Evolutionary conservation across 2,113 vertebrate genomes (phyloP).

Genomic region (Hydrochoerus hydrochaeris): DNA sequence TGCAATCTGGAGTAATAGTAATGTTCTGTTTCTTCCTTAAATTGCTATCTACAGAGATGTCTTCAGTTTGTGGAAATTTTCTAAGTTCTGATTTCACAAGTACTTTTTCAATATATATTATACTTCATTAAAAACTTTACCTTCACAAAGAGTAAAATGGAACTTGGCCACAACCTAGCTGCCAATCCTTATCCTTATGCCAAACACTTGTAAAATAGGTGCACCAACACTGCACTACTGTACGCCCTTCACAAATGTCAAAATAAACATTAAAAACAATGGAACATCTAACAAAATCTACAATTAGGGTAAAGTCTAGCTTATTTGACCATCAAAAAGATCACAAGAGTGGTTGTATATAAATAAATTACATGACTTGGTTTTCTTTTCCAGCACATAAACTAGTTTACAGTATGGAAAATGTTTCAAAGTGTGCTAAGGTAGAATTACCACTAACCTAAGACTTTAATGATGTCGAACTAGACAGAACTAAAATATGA

Average conservation of each 20-base stretch:
- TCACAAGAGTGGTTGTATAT: accelerated
- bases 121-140: background rate
- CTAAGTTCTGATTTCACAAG: background rate
- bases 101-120: background rate
- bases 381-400: background rate
- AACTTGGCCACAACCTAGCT: background rate
- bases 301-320: too few species aligned
- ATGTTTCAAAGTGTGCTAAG: background rate
- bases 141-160: background rate
- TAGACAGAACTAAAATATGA: background rate
- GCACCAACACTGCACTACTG: background rate
- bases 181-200: background rate
- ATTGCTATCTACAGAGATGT: background rate
- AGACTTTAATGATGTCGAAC: background rate
- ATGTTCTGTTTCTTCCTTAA: background rate
- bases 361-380: background rate
- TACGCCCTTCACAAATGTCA: background rate
- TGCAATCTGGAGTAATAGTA: background rate
- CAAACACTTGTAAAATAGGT: background rate
- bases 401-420: background rate
- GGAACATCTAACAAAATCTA: background rate
- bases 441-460: background rate
- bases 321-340: background rate
- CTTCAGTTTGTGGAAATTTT: background rate
- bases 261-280: background rate